These are phyloP conservation scores for Pterois miles DNA, from an alignment of 2,797 vertebrate genomes.

Conservation along the genomic window DNA sequence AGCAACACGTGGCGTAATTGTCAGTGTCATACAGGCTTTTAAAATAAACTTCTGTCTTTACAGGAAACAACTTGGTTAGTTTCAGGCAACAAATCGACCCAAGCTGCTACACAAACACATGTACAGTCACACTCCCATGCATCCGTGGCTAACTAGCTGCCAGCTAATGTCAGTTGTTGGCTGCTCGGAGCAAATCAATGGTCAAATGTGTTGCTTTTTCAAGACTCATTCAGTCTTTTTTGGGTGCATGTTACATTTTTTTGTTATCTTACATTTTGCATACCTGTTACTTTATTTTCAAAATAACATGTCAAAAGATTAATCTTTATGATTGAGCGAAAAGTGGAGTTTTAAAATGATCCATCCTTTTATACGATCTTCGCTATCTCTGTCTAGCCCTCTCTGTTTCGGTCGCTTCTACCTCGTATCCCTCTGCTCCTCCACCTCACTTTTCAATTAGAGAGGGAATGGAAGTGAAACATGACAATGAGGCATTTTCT, in stretches of 20 bases:
- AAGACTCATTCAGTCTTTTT: neutral
- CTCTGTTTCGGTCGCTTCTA: neutral
- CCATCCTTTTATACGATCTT: neutral
- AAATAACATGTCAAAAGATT: neutral
- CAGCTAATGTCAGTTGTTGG: neutral
- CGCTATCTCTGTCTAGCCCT: neutral
- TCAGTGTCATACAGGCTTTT: no score
- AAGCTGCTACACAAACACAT: neutral
- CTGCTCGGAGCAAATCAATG: no score
- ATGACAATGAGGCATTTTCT: slow-evolving; percentile 49
- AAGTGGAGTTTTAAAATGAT: neutral
- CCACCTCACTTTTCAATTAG: slow-evolving; percentile 63
- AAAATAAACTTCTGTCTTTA: no score
- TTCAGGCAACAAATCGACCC: neutral
- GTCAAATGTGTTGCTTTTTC: neutral
- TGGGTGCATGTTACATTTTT: neutral
- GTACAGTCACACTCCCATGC: neutral
- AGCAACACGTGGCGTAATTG: no score
- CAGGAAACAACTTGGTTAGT: no score
- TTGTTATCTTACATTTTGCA: neutral
- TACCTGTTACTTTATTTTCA: neutral
- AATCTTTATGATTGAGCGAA: neutral
- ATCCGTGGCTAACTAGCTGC: neutral
- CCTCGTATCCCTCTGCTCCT: neutral
- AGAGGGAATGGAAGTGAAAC: slow-evolving; percentile 41